Percentiles rank a stretch among this genome's conserved stretches.
Conservation (phyloP, 2,113 vertebrate species). For the Thunnus maccoyii region DNA sequence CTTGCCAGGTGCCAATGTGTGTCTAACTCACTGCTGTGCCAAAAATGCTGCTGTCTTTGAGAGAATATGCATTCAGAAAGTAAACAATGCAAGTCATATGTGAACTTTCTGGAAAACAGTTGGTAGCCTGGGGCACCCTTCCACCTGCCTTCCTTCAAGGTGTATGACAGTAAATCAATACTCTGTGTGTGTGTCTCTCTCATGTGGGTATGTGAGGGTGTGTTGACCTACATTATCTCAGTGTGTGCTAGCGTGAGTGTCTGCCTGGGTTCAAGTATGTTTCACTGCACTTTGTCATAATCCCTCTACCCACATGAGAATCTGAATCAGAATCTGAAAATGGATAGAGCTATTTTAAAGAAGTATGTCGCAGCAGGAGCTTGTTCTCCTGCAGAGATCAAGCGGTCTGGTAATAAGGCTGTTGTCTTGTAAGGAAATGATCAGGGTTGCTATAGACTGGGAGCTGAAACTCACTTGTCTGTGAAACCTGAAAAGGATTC, state of each 20-base stretch:
- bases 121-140: not conserved
- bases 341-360: constrained; percentile 34
- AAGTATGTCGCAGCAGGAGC: constrained; percentile 12
- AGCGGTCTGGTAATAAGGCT: constrained; percentile 18
- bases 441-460: not conserved
- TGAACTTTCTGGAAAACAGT: constrained; percentile 8
- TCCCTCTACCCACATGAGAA: constrained; percentile 3
- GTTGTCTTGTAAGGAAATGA: constrained; percentile 7
- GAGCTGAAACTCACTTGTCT: not conserved
- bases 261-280: constrained; percentile 36
- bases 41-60: constrained; percentile 6
- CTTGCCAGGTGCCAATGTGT: constrained; percentile 34
- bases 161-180: constrained; percentile 58
- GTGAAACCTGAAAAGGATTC: too few relatives aligned
- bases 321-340: constrained; percentile 19
- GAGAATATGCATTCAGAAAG: constrained; percentile 22
- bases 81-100: constrained; percentile 13
- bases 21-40: constrained; percentile 24
- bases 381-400: constrained; percentile 23
- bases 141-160: constrained; percentile 9
- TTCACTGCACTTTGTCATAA: constrained; percentile 23
- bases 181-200: not conserved
- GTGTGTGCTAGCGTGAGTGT: constrained; percentile 1
- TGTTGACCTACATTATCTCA: constrained; percentile 46
- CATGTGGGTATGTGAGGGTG: not conserved